phyloP scores from a whole-genome alignment of 2,113 vertebrate species.

The Leucosticte australis region DNA sequence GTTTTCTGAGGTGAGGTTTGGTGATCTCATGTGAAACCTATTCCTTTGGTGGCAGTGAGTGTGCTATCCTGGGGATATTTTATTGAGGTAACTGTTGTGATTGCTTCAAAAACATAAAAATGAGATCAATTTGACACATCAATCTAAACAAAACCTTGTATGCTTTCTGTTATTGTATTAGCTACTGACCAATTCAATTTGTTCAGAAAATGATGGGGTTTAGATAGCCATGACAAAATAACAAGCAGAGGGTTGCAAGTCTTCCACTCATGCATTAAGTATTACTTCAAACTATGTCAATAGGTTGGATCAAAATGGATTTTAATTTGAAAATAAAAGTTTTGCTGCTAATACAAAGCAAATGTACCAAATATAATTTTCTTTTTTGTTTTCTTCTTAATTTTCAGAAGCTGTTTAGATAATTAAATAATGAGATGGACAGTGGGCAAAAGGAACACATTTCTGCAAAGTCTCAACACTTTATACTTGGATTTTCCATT shows the following conservation, averaged over 20 bases:
- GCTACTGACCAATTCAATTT: neutral
- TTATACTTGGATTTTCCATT: neutral
- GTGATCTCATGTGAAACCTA: neutral
- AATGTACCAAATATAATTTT: neutral
- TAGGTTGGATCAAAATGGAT: conserved; percentile 1
- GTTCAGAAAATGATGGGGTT: neutral
- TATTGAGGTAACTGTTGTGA: neutral
- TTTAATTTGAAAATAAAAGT: conserved; percentile 15
- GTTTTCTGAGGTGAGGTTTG: neutral
- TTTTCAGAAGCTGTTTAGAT: neutral
- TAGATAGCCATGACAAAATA: neutral
- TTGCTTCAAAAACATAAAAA: neutral
- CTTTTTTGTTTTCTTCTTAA: neutral
- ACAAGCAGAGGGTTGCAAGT: neutral
- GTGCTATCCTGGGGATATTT: neutral
- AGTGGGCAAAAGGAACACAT: neutral
- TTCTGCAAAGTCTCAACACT: neutral
- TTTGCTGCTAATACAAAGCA: neutral
- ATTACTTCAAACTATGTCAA: neutral
- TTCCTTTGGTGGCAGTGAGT: neutral
- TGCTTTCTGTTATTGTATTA: neutral
- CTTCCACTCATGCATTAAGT: neutral
- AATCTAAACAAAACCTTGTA: neutral
- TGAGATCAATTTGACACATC: neutral
- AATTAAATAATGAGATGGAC: neutral